These are phyloP conservation scores for Heterohyrax brucei DNA, from an alignment of 2,797 vertebrate genomes.

Conservation along the genomic window DNA sequence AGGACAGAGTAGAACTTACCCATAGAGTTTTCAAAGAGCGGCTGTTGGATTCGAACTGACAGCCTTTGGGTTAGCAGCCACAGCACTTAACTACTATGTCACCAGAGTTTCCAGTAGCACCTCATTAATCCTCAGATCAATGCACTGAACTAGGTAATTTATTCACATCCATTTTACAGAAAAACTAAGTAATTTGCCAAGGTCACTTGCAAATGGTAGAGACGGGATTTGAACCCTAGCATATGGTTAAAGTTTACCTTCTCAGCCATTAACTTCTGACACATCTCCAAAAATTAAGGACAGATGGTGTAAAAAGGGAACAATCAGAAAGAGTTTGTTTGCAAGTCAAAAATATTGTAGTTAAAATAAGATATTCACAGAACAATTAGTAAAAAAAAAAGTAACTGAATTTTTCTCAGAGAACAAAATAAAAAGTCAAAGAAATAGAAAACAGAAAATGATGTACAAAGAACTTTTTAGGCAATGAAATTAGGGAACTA, in stretches of 20 bases:
- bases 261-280: background rate
- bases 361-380: conserved; percentile 12
- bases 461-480: conserved; percentile 12
- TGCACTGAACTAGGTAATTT: background rate
- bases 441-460: background rate
- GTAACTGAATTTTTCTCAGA: conserved; percentile 53
- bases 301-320: background rate
- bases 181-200: background rate
- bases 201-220: background rate
- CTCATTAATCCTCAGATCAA: background rate
- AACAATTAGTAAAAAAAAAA: conserved; percentile 23
- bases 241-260: background rate
- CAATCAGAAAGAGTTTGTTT: background rate
- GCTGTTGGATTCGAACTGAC: too few relatives aligned
- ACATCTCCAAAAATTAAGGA: conserved; percentile 16
- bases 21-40: too few relatives aligned
- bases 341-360: conserved; percentile 21
- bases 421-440: background rate
- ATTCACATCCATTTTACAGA: background rate
- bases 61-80: too few relatives aligned
- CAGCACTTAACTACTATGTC: too few relatives aligned
- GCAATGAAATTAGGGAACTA: background rate
- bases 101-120: too few relatives aligned
- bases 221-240: background rate
- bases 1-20: too few relatives aligned